Conservation (phyloP, 2,797 vertebrate genomes). For the Cynopterus sphinx region DNA sequence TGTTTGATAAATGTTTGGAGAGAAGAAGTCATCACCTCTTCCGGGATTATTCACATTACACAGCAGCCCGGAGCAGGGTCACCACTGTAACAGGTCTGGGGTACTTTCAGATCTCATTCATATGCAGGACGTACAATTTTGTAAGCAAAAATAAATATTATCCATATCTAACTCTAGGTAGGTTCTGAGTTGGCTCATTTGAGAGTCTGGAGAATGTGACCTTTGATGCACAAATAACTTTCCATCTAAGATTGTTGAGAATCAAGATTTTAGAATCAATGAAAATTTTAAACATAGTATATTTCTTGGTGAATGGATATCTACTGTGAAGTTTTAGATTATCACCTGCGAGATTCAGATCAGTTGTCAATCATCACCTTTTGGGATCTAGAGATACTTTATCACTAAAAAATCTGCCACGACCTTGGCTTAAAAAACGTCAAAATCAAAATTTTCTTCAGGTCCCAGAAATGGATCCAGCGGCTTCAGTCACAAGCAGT, state of each 20-base stretch:
- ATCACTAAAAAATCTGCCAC: background rate
- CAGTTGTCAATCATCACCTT: background rate
- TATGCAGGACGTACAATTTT: background rate
- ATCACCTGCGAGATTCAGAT: background rate
- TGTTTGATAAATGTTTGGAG: background rate
- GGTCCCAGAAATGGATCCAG: background rate
- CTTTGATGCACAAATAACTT: constrained; percentile 27
- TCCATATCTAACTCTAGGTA: background rate
- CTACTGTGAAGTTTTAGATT: constrained; percentile 49
- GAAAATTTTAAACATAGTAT: constrained; percentile 62
- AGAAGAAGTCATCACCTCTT: background rate
- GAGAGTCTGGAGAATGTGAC: constrained; percentile 43
- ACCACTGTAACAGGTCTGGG: background rate
- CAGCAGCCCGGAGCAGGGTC: background rate
- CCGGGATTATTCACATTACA: background rate
- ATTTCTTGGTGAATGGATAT: constrained; percentile 65
- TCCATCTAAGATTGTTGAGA: constrained; percentile 19
- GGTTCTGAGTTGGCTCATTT: constrained; percentile 13
- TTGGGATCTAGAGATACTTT: background rate
- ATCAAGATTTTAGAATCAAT: constrained; percentile 61
- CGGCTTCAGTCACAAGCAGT: background rate
- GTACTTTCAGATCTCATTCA: accelerated
- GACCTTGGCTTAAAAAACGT: background rate
- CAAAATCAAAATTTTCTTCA: background rate
- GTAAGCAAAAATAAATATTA: background rate